Evolutionary conservation across 2,797 vertebrate genomes (phyloP).

Genomic region (Gymnoscopelus microlampas): DNA sequence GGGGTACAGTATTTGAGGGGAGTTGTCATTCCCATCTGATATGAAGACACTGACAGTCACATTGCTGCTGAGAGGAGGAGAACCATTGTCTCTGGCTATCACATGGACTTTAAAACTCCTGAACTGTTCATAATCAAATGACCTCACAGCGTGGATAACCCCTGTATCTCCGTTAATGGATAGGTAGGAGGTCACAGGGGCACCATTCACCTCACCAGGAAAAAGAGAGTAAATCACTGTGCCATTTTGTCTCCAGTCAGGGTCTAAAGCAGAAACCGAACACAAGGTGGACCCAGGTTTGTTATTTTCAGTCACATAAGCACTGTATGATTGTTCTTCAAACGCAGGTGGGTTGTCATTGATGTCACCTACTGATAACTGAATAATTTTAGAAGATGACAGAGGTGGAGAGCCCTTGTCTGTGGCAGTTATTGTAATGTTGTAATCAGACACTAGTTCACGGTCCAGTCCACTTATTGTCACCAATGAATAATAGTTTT

Average conservation of each 20-base stretch:
- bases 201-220: conserved; percentile 43
- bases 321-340: conserved; percentile 42
- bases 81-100: too few relatives aligned
- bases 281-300: conserved; percentile 68
- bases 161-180: conserved; percentile 55
- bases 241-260: conserved; percentile 70
- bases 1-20: too few relatives aligned
- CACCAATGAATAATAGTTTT: too few relatives aligned
- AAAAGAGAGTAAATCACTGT: conserved; percentile 68
- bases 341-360: conserved; percentile 76
- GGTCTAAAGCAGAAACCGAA: conserved; percentile 66
- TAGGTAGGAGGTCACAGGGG: conserved; percentile 65
- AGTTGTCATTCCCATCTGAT: conserved; percentile 74
- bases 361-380: conserved; percentile 65
- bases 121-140: too few relatives aligned
- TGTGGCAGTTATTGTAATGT: conserved; percentile 62
- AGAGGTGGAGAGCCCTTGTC: conserved; percentile 65
- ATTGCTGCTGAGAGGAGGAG: too few relatives aligned
- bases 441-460: conserved; percentile 13
- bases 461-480: too few relatives aligned
- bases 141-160: too few relatives aligned
- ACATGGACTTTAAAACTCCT: too few relatives aligned
- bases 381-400: conserved; percentile 58
- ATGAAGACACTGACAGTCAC: too few relatives aligned
- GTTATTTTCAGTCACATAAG: conserved; percentile 73